Evolutionary conservation across 1,140 invertebrate genomes (phyloP).

Genomic region (Thaumatotibia leucotreta): DNA sequence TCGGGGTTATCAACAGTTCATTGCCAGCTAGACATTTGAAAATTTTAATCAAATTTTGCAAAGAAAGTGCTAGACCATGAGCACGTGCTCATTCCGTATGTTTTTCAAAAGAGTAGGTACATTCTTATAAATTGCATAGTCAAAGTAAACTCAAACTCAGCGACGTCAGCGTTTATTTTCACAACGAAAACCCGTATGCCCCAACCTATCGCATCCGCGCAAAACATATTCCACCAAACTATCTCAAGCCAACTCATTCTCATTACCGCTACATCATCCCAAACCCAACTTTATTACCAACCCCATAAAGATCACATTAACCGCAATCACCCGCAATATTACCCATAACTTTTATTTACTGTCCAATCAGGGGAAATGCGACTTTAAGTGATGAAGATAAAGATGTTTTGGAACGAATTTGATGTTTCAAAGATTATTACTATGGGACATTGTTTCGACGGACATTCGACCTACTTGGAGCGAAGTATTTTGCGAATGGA

Average conservation of each 20-base stretch:
- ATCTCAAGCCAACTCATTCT: not conserved
- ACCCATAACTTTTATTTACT: not conserved
- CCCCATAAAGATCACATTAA: not conserved
- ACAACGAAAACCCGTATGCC: not conserved
- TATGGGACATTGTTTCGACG: not conserved
- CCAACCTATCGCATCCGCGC: not conserved
- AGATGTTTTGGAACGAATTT: not conserved
- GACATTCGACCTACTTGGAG: not conserved
- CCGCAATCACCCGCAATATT: not conserved
- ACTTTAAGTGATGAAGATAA: not conserved
- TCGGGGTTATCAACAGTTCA: no score
- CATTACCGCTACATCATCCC: not conserved
- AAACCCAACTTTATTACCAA: not conserved
- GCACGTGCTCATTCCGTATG: no score
- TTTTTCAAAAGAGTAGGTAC: no score
- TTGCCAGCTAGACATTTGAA: no score
- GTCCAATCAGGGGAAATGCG: not conserved
- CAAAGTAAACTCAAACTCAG: no score
- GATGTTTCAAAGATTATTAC: not conserved
- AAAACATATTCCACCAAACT: conserved; percentile 9
- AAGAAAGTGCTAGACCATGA: no score
- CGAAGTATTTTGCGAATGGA: not conserved
- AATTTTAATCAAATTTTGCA: no score
- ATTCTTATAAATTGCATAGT: no score
- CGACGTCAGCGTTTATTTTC: not conserved